Evolutionary conservation across 2,888 invertebrate species (phyloP).

Genomic region (Rhagophthalmus giganteus): DNA sequence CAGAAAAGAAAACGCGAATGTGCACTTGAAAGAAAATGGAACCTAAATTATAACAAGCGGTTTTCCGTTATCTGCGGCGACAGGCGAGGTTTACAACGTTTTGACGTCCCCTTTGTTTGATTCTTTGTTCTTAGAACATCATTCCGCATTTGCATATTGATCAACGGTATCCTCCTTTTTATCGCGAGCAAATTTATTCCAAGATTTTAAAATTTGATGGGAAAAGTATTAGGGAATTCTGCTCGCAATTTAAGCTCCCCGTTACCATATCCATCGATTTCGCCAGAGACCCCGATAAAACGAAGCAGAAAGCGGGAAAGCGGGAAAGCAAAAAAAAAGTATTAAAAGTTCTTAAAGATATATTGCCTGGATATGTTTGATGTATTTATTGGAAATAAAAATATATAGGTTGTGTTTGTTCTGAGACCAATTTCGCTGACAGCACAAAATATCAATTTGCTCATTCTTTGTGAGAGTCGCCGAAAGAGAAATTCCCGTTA

Average conservation of each 20-base stretch:
- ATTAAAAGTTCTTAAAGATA: constrained; percentile 23
- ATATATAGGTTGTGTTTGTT: constrained; percentile 22
- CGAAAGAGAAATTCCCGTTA: constrained; percentile 5
- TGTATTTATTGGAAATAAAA: constrained; percentile 28
- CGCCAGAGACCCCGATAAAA: constrained; percentile 1
- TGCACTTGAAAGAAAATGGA: constrained; percentile 25
- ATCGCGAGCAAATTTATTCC: neutral
- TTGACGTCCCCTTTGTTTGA: constrained; percentile 8
- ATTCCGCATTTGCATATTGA: constrained; percentile 17
- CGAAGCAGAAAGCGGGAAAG: constrained; percentile 7
- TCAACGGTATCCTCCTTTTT: constrained; percentile 9
- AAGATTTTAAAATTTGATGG: constrained; percentile 6
- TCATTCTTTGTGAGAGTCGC: constrained; percentile 12
- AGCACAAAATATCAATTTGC: constrained; percentile 17
- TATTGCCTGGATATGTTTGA: constrained; percentile 27
- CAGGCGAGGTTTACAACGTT: constrained; percentile 18
- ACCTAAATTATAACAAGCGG: constrained; percentile 25
- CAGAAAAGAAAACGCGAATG: constrained; percentile 23
- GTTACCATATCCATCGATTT: constrained; percentile 5
- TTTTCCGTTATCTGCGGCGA: constrained; percentile 22
- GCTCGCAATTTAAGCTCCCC: constrained; percentile 5
- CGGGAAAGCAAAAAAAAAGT: constrained; percentile 19
- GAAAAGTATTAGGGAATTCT: constrained; percentile 1
- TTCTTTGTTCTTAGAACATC: constrained; percentile 12
- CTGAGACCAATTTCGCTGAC: constrained; percentile 10